Evolutionary conservation across 2,797 vertebrate genomes (phyloP), one percentile per base, ranked within the genome.

Genomic region (Danio tinwini): DNA sequence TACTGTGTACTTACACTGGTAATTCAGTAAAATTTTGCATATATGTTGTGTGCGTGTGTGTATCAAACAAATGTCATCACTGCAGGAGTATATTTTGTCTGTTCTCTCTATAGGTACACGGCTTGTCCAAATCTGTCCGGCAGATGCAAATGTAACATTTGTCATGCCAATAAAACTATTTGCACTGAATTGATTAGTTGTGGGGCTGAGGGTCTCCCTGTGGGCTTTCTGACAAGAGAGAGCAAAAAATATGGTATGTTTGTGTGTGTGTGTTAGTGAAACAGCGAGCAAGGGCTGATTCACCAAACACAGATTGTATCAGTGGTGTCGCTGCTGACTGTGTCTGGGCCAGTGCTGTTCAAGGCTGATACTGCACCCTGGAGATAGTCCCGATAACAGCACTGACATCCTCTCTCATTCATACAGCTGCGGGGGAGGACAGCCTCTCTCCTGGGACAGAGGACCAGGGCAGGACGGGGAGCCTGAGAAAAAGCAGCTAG

Each of bases 81-180:
- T 49, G 16, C 16, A 63, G 29, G 8, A 45, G 44, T 53, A 69
- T 45, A 77, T 67, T 76, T 67, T 21, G 67, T 61, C 47, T 47
- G 29, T 59, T 71, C 73, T 73, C 52, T 6, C 71, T 65, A 69
- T 75, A 65, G 17, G 80, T 67, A 83, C 82, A 83, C 84, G 84
- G 78, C 85, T 89, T 88, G 83, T 88, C 81, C 80, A 85, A 83
- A 86, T 78, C 67, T 80, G 16, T 76, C 42, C 85, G 69, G 76
- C 87, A 82, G 85, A 90, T 91, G 86, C 89, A 90, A 86, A 91
- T 90, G 88, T 89, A 88, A 88, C 83, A 87, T 89, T 84, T 90
- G 90, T 87, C 67, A 68, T 90, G 91, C 92, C 92, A 90, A 91
- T 92, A 89, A 89, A 89, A 90, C 90, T 88, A 88, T 92, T 93